Percentiles rank a stretch among this genome's conserved stretches.
These are phyloP conservation scores for Microplitis demolitor DNA, from an alignment of 1,140 invertebrate genomes.

Conservation along the genomic window DNA sequence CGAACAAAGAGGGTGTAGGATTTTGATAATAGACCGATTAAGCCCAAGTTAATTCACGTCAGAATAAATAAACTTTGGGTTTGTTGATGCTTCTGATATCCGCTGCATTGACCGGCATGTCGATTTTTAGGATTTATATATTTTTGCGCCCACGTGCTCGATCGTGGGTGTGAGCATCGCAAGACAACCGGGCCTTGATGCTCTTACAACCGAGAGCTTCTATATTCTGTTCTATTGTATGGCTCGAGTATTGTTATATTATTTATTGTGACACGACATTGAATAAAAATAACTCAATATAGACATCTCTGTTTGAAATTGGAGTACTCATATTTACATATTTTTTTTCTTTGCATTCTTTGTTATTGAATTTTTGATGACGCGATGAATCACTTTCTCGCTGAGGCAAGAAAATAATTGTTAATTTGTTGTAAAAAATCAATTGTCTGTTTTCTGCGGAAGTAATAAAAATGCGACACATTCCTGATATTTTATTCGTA, in stretches of 20 bases:
- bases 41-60: background rate
- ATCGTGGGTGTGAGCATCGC: background rate
- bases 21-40: background rate
- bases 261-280: too few species aligned
- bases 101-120: background rate
- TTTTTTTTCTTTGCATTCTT: too few species aligned
- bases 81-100: background rate
- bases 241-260: background rate
- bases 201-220: background rate
- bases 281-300: too few species aligned
- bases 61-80: background rate
- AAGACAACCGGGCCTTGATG: background rate
- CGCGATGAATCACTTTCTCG: too few species aligned
- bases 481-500: slow-evolving; percentile 31
- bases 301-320: too few species aligned
- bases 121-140: too few species aligned
- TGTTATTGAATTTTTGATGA: too few species aligned
- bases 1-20: background rate
- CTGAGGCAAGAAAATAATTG: too few species aligned
- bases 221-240: background rate
- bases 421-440: too few species aligned
- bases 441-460: too few species aligned
- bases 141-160: background rate
- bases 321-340: too few species aligned
- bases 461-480: too few species aligned